phyloP scores from a whole-genome alignment of 2,888 invertebrate species.

The Drosophila limbata region DNA sequence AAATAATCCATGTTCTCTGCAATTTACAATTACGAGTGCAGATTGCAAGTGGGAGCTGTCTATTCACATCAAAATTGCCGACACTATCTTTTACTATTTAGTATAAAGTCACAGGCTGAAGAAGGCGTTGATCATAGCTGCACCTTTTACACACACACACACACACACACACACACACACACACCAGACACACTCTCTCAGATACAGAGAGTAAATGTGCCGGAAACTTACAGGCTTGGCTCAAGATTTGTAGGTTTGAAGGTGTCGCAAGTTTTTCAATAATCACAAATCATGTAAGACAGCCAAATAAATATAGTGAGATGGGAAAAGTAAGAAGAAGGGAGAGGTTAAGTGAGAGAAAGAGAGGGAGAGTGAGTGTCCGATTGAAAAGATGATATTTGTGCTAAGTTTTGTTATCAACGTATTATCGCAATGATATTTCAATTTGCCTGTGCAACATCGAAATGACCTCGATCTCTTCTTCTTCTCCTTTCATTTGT shows the following conservation, averaged over 20 bases:
- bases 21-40: slow-evolving; percentile 48
- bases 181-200: not conserved
- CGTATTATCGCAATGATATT: slow-evolving; percentile 29
- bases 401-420: not conserved
- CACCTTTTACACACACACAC: slow-evolving; percentile 40
- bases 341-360: not conserved
- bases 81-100: slow-evolving; percentile 19
- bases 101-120: slow-evolving; percentile 9
- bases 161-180: slow-evolving; percentile 11
- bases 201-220: slow-evolving; percentile 15
- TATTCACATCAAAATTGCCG: slow-evolving; percentile 40
- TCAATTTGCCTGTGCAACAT: slow-evolving; percentile 22
- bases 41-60: slow-evolving; percentile 49
- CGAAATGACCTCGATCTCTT: slow-evolving; percentile 12
- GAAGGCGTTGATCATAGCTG: slow-evolving; percentile 47
- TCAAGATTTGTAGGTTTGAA: slow-evolving; percentile 38
- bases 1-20: slow-evolving; percentile 44
- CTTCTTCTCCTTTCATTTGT: slow-evolving; percentile 41
- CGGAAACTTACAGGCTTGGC: slow-evolving; percentile 53
- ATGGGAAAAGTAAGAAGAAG: not conserved
- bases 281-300: slow-evolving; percentile 25
- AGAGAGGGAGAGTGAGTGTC: not conserved
- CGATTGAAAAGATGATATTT: slow-evolving; percentile 9
- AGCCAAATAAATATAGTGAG: not conserved
- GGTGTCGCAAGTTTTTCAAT: slow-evolving; percentile 31